Conservation (phyloP, 2,888 invertebrate genomes). For the Cotesia congregata region DNA sequence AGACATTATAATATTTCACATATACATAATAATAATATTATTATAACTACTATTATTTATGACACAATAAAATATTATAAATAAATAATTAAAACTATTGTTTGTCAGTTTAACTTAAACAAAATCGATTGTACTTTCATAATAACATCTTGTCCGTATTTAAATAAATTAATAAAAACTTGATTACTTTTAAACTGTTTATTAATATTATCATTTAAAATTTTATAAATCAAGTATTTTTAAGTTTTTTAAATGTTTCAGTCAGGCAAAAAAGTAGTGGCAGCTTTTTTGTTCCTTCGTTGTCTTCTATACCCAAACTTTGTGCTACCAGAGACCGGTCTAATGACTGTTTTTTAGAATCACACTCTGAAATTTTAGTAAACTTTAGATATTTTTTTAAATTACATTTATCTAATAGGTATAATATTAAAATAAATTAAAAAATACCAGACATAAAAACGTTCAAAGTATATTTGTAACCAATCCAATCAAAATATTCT, state of each 20-base stretch:
- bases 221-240: conserved; percentile 38
- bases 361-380: conserved; percentile 59
- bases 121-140: not conserved
- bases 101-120: not conserved
- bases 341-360: conserved; percentile 62
- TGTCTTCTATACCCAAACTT: conserved; percentile 72
- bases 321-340: conserved; percentile 61
- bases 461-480: conserved; percentile 76
- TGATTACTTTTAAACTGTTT: not conserved
- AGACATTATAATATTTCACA: not conserved
- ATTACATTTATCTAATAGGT: not conserved
- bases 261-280: conserved; percentile 74
- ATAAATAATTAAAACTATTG: not conserved
- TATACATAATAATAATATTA: not conserved
- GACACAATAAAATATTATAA: not conserved
- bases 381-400: not conserved
- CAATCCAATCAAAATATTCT: conserved; percentile 81
- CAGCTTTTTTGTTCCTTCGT: conserved; percentile 72
- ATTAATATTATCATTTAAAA: not conserved
- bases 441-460: conserved; percentile 72
- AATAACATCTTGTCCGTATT: not conserved
- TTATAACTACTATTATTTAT: not conserved
- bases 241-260: conserved; percentile 71
- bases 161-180: not conserved
- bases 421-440: not conserved